Percentiles rank a stretch among this genome's conserved stretches.
Evolutionary conservation across 2,113 vertebrate genomes (phyloP).

Genomic region (Odocoileus virginianus): DNA sequence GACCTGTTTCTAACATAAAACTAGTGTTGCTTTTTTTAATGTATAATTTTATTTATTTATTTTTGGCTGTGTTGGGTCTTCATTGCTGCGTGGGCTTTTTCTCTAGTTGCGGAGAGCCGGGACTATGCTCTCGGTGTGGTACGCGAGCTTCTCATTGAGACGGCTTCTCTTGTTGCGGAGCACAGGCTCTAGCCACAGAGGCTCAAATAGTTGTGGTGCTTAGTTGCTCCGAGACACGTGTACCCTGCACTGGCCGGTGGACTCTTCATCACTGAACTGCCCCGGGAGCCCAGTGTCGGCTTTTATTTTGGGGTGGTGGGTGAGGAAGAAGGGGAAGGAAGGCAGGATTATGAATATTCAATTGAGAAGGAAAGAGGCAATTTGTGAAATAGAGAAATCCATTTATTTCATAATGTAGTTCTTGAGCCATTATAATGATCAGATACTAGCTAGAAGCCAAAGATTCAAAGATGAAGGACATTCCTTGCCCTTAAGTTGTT

Average conservation of each 20-base stretch:
- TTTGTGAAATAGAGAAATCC: neutral
- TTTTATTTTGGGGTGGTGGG: neutral
- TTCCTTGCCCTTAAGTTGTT: neutral
- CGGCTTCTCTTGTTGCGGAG: neutral
- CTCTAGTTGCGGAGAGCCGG: neutral
- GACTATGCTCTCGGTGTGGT: neutral
- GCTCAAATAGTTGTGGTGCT: neutral
- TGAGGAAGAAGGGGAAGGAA: neutral
- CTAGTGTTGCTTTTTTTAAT: neutral
- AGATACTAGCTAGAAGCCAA: neutral
- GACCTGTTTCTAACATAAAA: neutral
- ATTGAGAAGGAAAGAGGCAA: neutral
- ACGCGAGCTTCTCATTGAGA: neutral
- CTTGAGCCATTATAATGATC: neutral
- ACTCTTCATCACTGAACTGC: neutral
- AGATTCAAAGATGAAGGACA: constrained; percentile 10
- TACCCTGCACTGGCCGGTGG: neutral
- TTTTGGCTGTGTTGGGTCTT: neutral
- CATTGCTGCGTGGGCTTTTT: neutral
- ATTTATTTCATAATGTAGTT: constrained; percentile 12
- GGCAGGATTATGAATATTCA: neutral
- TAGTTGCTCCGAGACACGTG: neutral
- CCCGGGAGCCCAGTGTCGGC: neutral
- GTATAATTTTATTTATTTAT: neutral
- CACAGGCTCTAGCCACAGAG: neutral